Evolutionary conservation across 2,888 invertebrate species (phyloP).

Genomic region (Lithophane leautieri): DNA sequence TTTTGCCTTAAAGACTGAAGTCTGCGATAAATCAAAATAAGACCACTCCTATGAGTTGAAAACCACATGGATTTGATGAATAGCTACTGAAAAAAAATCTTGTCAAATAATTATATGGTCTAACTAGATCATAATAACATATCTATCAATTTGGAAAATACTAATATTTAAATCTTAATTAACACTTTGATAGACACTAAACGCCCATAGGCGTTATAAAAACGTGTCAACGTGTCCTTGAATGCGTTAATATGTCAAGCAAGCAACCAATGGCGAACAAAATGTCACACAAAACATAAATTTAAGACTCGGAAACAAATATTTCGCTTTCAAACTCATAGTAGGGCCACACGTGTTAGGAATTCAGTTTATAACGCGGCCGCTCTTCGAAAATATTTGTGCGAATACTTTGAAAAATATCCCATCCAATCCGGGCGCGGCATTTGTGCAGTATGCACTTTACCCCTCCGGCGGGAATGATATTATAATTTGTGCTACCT

Average conservation of each 20-base stretch:
- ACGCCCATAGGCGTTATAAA: too few species aligned
- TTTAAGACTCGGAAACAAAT: neutral
- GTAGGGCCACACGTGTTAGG: constrained; percentile 50
- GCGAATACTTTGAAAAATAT: constrained; percentile 65
- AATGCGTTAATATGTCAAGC: neutral
- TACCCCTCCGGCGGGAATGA: constrained; percentile 41
- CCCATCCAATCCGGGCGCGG: constrained; percentile 58
- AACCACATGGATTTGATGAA: neutral
- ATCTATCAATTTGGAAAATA: too few species aligned
- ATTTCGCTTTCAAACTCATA: neutral
- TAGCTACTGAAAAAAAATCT: neutral
- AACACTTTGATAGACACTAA: too few species aligned
- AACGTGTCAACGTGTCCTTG: too few species aligned
- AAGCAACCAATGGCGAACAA: neutral
- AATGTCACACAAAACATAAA: neutral
- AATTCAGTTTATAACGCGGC: constrained; percentile 62
- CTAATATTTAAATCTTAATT: too few species aligned
- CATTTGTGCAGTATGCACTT: constrained; percentile 56
- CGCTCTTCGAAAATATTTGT: constrained; percentile 65
- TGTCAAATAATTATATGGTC: neutral
- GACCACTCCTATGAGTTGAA: too few species aligned
- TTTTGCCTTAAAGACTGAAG: neutral
- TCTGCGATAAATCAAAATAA: neutral
- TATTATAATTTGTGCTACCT: constrained; percentile 55
- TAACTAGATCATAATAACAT: neutral